Base-by-base conservation (phyloP, 2,888 invertebrate genomes). In the Hypolimnas misippus region DNA sequence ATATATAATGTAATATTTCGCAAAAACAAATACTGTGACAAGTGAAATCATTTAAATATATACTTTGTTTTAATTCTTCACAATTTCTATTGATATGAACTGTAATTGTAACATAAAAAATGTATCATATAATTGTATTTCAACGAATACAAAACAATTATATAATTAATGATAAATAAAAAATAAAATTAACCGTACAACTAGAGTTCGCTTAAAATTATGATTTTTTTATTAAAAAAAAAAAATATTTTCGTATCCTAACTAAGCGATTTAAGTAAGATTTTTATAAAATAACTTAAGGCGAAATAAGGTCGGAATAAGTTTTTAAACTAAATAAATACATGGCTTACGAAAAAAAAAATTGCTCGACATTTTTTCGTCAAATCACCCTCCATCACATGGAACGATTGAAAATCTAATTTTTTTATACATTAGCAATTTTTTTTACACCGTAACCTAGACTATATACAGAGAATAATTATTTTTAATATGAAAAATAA, bases 381-480 rank as follows among this genome's bases (percentile, higher is more conserved):
- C 29, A 42, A 53, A 56, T 40, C 46, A 52, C 63, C 10, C 49
- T 76, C 86, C 87, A 86, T 87, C 78, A 73, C 29, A 87, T 86
- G 87, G 84, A 82, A 3, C 21, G 12, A 5, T 64, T 49, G 16
- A 44, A 57, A 33, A n/a, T 55, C 52, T 16, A 25, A 33, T 35
- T 7, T 17, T 46, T 52, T 69, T 72, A 66, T 66, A 69, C 65
- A 71, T 68, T 75, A 77, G 83, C 86, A 86, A 83, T 81, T 82
- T 81, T 83, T 49, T 49, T 49, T 83, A 86, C 86, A 86, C 85
- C 85, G 79, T 82, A 85, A 81, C 70, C 71, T 75, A 75, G 56
- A 73, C 78, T 87, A 87, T 87, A 80, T 87, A 88, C 87, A 88
- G 73, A 79, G 77, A 76, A 79, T 79, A 73, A 46, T 55, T 16